A percentile compares a stretch with the other conserved stretches of the same genome.
These are phyloP conservation scores for Apotomis turbidana DNA, from an alignment of 2,888 invertebrate species.

Conservation along the genomic window DNA sequence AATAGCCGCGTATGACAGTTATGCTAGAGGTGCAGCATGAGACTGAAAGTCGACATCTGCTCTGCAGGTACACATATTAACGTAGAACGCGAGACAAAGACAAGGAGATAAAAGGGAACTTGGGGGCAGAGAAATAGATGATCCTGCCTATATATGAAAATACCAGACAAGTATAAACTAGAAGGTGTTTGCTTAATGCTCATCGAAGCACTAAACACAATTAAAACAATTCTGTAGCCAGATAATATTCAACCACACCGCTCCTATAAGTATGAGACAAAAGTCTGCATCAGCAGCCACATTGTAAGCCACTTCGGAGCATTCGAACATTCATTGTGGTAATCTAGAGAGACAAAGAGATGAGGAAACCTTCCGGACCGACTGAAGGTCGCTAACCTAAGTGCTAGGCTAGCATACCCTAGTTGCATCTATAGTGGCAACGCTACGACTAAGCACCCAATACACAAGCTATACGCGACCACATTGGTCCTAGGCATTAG, in stretches of 20 bases:
- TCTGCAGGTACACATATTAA: background rate
- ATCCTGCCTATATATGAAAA: no score
- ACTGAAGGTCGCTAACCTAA: background rate
- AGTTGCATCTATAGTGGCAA: constrained; percentile 49
- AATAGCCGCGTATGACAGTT: no score
- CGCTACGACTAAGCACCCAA: background rate
- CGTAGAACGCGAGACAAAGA: no score
- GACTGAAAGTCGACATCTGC: background rate
- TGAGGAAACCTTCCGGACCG: background rate
- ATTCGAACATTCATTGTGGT: background rate
- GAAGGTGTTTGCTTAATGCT: constrained; percentile 30
- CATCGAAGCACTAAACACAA: constrained; percentile 37
- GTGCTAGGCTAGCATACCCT: background rate
- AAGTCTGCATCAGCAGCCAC: no score
- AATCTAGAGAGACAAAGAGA: background rate
- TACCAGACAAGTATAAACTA: no score
- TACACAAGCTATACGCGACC: background rate
- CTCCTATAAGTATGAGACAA: no score
- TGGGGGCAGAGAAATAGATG: no score
- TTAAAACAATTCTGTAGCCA: no score
- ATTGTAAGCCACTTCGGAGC: no score
- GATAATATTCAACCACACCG: no score
- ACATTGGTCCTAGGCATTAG: background rate
- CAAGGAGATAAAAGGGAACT: no score
- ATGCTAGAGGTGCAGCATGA: no score